Evolutionary conservation across 2,113 vertebrate species (phyloP), one percentile per base, ranked within the genome.

Genomic region (Entelurus aequoreus): DNA sequence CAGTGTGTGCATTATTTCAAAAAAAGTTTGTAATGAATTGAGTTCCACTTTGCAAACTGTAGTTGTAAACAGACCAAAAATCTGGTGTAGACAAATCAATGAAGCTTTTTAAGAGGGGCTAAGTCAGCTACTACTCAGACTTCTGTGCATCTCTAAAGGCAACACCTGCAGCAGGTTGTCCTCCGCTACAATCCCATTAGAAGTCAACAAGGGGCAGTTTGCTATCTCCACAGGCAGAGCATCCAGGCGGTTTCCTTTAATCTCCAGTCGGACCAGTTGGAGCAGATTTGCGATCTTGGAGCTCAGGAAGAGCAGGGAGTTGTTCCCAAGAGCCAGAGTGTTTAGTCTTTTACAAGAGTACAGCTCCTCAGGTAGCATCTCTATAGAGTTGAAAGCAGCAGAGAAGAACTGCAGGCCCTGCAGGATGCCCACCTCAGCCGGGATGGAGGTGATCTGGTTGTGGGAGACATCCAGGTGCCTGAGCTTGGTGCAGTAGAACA

Each of bases 381-480:
- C 92, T 8, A 95, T 70, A 4, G 89, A 88, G 51, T 96, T 96
- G 76, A 88, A 92, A 21, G 93, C 91, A 19, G 90, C 68, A 0
- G 88, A 89, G 48, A 95, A 87, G 72, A 88, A 87, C 82, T 92
- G 92, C 1, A 96, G 88, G 55, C 85, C 79, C 79, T 94, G 92
- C 5, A 93, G 84, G 53, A 92, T 85, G 51, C 90, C 90, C 48
- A 96, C 84, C 68, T 93, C 93, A 0, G 91, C 66, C 0, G 93
- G 93, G 9, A 96, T 76, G 0, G 84, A 73, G 5, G 73, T 84
- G 35, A 95, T 80, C 58, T 89, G 89, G 15, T 96, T 96, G 82
- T 93, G 90, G 35, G 94, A 93, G 8, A 95, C 76, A 8, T 96
- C 92, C 1, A 96, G 83, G 81, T 93, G 87, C n/a, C 90, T 77